Evolutionary conservation across 2,113 vertebrate genomes (phyloP).

Genomic region (Oryzias celebensis): DNA sequence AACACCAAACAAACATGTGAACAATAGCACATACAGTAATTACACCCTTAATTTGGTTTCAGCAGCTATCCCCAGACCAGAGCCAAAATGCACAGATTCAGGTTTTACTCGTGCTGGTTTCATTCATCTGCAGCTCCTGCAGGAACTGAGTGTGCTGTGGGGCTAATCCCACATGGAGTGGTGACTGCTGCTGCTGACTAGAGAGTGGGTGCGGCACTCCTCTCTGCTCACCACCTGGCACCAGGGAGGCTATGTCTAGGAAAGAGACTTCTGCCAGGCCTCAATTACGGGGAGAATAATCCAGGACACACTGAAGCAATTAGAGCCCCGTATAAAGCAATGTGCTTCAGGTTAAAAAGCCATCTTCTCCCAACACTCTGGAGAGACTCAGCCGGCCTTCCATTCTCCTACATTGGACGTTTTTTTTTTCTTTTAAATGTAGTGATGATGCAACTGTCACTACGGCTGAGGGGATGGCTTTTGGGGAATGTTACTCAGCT

Average conservation of each 20-base stretch:
- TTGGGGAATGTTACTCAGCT: conserved; percentile 19
- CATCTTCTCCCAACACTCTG: conserved; percentile 71
- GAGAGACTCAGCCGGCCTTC: conserved; percentile 59
- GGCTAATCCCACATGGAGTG: conserved; percentile 35
- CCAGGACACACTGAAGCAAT: conserved; percentile 82
- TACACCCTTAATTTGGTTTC: conserved; percentile 24
- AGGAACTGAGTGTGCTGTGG: conserved; percentile 24
- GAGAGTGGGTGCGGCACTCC: conserved; percentile 57
- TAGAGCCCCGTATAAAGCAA: conserved; percentile 79
- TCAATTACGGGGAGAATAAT: conserved; percentile 76
- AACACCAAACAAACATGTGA: conserved; percentile 51
- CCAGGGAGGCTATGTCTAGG: conserved; percentile 59
- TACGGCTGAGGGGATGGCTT: conserved; percentile 14
- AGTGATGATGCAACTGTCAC: conserved; percentile 40
- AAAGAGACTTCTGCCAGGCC: conserved; percentile 69
- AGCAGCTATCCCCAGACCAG: conserved; percentile 19
- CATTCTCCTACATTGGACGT: conserved; percentile 48
- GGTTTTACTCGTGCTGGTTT: conserved; percentile 7
- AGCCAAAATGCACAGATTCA: conserved; percentile 22
- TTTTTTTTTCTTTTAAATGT: conserved; percentile 29
- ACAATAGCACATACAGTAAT: conserved; percentile 45
- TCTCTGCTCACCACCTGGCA: conserved; percentile 71
- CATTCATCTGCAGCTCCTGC: conserved; percentile 19
- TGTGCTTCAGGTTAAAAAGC: conserved; percentile 75
- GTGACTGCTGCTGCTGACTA: conserved; percentile 20